Percentiles rank a stretch among this genome's conserved stretches.
These are phyloP conservation scores for Petaurus breviceps DNA, from an alignment of 2,113 vertebrate genomes.

Conservation along the genomic window DNA sequence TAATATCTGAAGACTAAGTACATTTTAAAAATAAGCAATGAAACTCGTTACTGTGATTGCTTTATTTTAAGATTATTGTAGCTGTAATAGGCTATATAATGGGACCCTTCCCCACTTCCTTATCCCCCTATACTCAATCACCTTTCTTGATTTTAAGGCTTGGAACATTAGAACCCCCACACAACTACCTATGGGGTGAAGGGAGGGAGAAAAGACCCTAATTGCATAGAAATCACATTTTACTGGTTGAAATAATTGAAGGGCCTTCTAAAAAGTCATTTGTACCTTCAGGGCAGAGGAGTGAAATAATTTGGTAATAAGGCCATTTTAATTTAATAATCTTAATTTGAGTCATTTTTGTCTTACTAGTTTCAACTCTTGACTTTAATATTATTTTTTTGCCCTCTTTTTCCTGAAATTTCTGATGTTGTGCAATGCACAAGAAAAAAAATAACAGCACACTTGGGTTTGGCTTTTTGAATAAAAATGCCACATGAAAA, in stretches of 20 bases:
- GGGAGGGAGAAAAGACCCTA: background rate
- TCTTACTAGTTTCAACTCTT: background rate
- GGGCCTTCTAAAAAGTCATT: background rate
- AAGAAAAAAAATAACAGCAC: background rate
- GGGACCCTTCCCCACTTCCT: background rate
- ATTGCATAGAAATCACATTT: background rate
- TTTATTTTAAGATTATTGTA: background rate
- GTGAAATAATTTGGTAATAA: background rate
- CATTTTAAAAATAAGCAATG: background rate
- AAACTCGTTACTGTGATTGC: background rate
- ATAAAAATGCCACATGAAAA: accelerated
- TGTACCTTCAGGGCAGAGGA: background rate
- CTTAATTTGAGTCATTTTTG: background rate
- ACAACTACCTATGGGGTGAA: background rate
- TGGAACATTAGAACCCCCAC: background rate
- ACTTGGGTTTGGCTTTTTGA: background rate
- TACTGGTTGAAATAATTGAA: background rate
- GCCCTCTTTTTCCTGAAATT: background rate
- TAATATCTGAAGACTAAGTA: background rate
- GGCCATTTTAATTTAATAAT: background rate
- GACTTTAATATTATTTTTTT: background rate
- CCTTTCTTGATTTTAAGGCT: background rate
- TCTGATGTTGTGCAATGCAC: accelerated
- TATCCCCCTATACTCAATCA: background rate
- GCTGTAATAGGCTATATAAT: background rate